Conservation (phyloP, 2,797 vertebrate species). For the Anableps anableps region DNA sequence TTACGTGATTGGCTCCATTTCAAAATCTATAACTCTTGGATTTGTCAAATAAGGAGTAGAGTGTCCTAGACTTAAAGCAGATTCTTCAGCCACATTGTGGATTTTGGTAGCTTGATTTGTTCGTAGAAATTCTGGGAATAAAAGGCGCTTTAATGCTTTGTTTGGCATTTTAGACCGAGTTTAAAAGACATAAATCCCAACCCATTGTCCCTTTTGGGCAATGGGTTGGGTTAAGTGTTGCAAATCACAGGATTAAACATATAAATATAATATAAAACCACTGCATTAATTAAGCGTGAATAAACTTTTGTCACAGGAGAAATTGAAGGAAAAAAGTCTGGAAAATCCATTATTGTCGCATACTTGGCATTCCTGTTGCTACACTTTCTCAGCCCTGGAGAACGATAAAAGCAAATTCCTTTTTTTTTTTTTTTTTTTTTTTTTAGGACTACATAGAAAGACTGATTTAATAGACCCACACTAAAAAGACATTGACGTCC, state of each 20-base stretch:
- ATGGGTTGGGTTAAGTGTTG: background rate
- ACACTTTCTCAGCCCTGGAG: background rate
- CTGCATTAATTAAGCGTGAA: background rate
- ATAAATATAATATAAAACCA: background rate
- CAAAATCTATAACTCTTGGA: too few species aligned
- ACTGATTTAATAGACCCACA: background rate
- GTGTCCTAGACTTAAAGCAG: too few species aligned
- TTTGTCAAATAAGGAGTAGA: too few species aligned
- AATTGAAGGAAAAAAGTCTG: background rate
- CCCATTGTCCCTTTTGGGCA: background rate
- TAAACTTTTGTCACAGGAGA: background rate
- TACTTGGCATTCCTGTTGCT: background rate
- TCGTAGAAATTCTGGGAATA: too few species aligned
- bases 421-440: too few species aligned
- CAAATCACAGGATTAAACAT: background rate
- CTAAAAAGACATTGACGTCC: background rate
- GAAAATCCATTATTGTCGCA: background rate
- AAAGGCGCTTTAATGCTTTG: too few species aligned
- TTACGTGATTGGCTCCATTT: too few species aligned
- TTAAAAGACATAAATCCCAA: too few species aligned
- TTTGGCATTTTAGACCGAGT: too few species aligned
- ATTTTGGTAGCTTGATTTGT: too few species aligned
- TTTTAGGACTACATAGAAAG: background rate
- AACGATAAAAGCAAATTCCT: background rate
- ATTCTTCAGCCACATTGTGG: too few species aligned